These are phyloP conservation scores for Columba livia DNA, from an alignment of 2,113 vertebrate genomes.

Conservation along the genomic window DNA sequence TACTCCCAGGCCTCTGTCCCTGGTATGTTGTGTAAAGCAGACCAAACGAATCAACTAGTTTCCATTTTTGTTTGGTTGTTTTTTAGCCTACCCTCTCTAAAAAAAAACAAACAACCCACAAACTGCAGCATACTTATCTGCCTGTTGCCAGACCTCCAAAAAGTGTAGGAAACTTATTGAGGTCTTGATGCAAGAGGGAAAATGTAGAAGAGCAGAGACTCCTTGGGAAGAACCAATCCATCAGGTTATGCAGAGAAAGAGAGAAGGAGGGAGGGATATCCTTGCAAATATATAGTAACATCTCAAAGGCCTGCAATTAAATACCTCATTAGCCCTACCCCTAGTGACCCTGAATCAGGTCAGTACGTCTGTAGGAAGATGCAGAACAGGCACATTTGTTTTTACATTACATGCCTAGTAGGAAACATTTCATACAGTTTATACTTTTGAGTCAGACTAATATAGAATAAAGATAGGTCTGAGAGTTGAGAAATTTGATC, in stretches of 20 bases:
- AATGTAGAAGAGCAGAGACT: neutral
- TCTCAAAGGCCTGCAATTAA: neutral
- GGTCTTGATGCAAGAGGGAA: neutral
- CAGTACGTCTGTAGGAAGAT: neutral
- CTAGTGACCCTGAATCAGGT: neutral
- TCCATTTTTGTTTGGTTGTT: neutral
- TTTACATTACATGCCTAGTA: neutral
- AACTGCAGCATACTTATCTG: neutral
- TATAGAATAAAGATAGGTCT: neutral
- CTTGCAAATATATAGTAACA: neutral
- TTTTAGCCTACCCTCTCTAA: neutral
- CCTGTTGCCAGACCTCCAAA: neutral
- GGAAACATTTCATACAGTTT: neutral
- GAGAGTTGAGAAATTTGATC: constrained; percentile 7
- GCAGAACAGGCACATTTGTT: neutral
- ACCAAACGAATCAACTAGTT: neutral
- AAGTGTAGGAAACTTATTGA: neutral
- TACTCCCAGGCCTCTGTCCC: neutral
- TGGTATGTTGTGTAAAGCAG: neutral
- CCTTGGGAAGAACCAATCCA: neutral
- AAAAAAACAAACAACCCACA: neutral
- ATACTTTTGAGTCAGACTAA: constrained; percentile 14
- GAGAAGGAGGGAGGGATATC: neutral
- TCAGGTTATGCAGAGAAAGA: neutral
- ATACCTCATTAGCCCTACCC: neutral